These are phyloP conservation scores for Amphipyra tragopoginis DNA, from an alignment of 2,888 invertebrate genomes.

Conservation along the genomic window DNA sequence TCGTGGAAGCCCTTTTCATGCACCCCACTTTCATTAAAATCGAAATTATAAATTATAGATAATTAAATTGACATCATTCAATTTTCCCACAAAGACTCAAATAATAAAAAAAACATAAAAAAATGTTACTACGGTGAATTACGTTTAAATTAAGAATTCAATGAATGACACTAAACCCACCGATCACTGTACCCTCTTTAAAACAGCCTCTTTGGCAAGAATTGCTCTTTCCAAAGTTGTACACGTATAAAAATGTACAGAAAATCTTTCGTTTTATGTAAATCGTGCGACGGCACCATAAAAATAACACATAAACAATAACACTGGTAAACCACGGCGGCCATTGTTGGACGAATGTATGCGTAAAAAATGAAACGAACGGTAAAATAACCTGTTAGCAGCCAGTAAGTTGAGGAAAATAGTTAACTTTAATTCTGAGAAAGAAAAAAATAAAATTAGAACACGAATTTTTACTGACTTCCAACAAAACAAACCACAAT, in stretches of 20 bases:
- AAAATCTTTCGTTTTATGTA: constrained; percentile 48
- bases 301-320: constrained; percentile 55
- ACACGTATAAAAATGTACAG: constrained; percentile 34
- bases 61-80: too few species aligned
- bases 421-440: too few species aligned
- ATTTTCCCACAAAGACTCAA: constrained; percentile 14
- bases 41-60: too few species aligned
- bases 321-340: constrained; percentile 46
- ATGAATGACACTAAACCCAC: constrained; percentile 6
- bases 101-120: too few species aligned
- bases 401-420: constrained; percentile 21
- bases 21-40: too few species aligned
- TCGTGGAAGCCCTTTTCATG: too few species aligned
- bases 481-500: neutral
- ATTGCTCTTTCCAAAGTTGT: constrained; percentile 21
- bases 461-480: neutral
- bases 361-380: constrained; percentile 44
- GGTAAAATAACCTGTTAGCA: constrained; percentile 45
- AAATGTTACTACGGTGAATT: too few species aligned
- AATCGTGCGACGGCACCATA: constrained; percentile 41
- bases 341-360: constrained; percentile 42
- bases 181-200: constrained; percentile 9
- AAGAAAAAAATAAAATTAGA: neutral
- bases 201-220: constrained; percentile 14
- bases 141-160: too few species aligned